phyloP scores from a whole-genome alignment of 2,888 invertebrate genomes.

The Steinernema hermaphroditum region DNA sequence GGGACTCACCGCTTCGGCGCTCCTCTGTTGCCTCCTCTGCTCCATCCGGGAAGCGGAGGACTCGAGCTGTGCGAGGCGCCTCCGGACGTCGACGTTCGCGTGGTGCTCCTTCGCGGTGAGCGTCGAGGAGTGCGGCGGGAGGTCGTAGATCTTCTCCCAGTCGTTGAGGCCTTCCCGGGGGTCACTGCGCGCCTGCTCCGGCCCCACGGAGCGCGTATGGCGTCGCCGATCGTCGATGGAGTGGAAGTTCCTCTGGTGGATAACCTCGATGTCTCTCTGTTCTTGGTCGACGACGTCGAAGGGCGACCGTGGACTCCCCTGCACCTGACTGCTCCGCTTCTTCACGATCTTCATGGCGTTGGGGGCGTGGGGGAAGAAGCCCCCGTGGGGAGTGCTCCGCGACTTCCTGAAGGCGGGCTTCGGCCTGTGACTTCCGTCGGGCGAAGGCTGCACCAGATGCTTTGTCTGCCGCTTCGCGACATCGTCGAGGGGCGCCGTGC shows the following conservation, averaged over 20 bases:
- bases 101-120: constrained; percentile 54
- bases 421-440: constrained; percentile 65
- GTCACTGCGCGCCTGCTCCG: constrained; percentile 13
- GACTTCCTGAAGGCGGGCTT: constrained; percentile 56
- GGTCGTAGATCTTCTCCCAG: constrained; percentile 66
- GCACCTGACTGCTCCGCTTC: constrained; percentile 39
- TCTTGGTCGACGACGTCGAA: constrained; percentile 36
- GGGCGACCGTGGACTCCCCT: constrained; percentile 35
- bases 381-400: constrained; percentile 58
- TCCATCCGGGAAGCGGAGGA: not conserved
- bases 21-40: not conserved
- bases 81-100: constrained; percentile 56
- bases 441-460: constrained; percentile 55
- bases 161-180: constrained; percentile 40
- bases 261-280: constrained; percentile 46
- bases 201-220: constrained; percentile 3
- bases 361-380: constrained; percentile 65
- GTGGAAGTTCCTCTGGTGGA: constrained; percentile 57
- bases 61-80: constrained; percentile 57
- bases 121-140: constrained; percentile 65
- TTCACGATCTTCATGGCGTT: constrained; percentile 61
- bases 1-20: not conserved
- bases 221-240: constrained; percentile 39
- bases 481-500: constrained; percentile 58
- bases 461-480: constrained; percentile 59